Evolutionary conservation across 2,888 invertebrate species (phyloP).

Genomic region (Caenorhabditis sp.): DNA sequence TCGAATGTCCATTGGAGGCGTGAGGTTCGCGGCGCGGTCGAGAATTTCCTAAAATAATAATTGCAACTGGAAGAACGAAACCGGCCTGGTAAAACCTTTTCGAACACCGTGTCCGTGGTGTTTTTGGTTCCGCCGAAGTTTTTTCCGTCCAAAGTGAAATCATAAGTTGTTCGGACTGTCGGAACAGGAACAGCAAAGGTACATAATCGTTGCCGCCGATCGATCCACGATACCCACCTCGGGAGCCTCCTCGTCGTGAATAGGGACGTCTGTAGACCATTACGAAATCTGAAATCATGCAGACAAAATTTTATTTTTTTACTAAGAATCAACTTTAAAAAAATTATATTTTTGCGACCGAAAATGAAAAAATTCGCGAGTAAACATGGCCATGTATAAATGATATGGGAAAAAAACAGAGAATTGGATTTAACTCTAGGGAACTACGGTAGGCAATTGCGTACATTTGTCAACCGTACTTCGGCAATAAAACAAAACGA

Average conservation of each 20-base stretch:
- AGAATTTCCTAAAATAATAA: conserved; percentile 25
- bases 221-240: background rate
- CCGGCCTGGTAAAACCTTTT: conserved; percentile 2
- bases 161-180: conserved; percentile 5
- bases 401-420: no score
- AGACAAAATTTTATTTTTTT: background rate
- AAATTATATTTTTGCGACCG: background rate
- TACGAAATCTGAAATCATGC: background rate
- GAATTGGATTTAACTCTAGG: no score
- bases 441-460: conserved; percentile 36
- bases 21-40: conserved; percentile 34
- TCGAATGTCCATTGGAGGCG: conserved; percentile 1
- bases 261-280: background rate
- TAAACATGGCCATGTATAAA: background rate
- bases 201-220: background rate
- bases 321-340: background rate
- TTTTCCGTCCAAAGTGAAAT: conserved; percentile 5
- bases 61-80: conserved; percentile 1
- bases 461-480: conserved; percentile 36
- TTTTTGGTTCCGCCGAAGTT: conserved; percentile 15
- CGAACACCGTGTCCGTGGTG: conserved; percentile 1
- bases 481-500: background rate
- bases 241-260: background rate
- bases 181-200: no score
- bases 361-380: background rate